Evolutionary conservation across 2,797 vertebrate species (phyloP), one percentile per base, ranked within the genome.

Genomic region (Gobionotothen gibberifrons): DNA sequence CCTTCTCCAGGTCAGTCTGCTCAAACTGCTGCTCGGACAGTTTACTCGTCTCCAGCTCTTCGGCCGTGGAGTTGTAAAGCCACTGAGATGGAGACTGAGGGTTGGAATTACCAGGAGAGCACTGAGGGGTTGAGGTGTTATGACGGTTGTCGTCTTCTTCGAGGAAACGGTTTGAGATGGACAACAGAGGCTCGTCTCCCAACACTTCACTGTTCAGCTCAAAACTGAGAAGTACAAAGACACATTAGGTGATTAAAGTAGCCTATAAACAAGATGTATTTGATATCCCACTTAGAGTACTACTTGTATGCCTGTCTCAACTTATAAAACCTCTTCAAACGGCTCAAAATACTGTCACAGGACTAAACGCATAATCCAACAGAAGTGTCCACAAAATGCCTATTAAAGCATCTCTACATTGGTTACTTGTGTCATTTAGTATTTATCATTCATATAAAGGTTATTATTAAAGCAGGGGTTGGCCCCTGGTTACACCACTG

Each of bases 191-290:
- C 54, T 89, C 67, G 13, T 95, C 94, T 53, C 88, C 89, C 53
- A 90, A 74, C 44, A 90, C 19, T 3, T 92, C 93, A 60, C 81
- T 92, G 68, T 94, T 93, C 15, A 94, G 80, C 55, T 93, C 94
- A 74, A 93, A 94, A 12, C 61, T 91, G 57, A 84, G 26, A 69
- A 12, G 3, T 16, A 74, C 4, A 80, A 19, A 26, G 26, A 26
- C 26, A 26, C 26, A 26, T 26, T 26, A 39, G 19, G 3, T 6
- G 5, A 63, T 47, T 59, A 46, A 53, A 76, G 10, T 0, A 46
- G 11, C 1, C 8, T 3, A 26, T 26, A 26, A 26, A 26, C 32
- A 36, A 36, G 6, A 36, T 36, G 8, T 36, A 9, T 36, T 36
- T 7, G 5, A 9, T 9, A 36, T 36, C 32, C 32, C 32, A 36